Evolutionary conservation across 2,797 vertebrate species (phyloP), one percentile per base, ranked within the genome.

Genomic region (Threskiornis aethiopicus): DNA sequence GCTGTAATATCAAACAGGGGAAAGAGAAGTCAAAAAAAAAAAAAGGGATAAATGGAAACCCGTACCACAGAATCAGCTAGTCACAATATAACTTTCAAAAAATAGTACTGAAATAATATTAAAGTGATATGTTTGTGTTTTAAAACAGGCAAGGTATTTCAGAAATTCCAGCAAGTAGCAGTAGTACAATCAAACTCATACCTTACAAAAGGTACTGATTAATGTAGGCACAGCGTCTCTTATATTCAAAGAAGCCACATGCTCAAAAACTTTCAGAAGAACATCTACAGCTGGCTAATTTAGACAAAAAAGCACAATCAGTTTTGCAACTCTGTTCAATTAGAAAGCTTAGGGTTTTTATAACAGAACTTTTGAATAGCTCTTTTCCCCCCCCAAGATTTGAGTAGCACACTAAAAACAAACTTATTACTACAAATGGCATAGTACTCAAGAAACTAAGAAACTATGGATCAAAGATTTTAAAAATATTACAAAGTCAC

Each of bases 151-250:
- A 84, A 79, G 1, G 0, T 26, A 81, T 79, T 86, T 79, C 72
- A 89, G 52, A 87, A 93, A 92, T 76, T 51, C 26, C 79, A 69
- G 59, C 22, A 81, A 95, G 59, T 28, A 89, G 58, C 25, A 70
- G 25, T 21, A 83, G 41, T 57, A 93, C 37, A 89, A 89, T 78
- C 3, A 82, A 94, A 95, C 22, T 84, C 97, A 84, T 98, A 99
- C 99, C 99, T 99, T 99, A 90, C 95, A 97, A 65, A 98, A 98
- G 77, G 98, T 98, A 92, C 98, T 97, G 85, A 99, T 96, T 95
- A 99, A 98, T 24, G 98, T 80, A 89, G 99, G 98, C 22, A 99
- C 92, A 64, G 97, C 96, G 10, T 95, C 94, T 62, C 89, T 93
- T 82, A 98, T 94, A 67, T 98, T 97, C 93, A 98, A 98, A 91